Percentiles rank a stretch among this genome's conserved stretches.
Conservation (phyloP, 2,888 invertebrate genomes). For the Scrobipalpa costella region DNA sequence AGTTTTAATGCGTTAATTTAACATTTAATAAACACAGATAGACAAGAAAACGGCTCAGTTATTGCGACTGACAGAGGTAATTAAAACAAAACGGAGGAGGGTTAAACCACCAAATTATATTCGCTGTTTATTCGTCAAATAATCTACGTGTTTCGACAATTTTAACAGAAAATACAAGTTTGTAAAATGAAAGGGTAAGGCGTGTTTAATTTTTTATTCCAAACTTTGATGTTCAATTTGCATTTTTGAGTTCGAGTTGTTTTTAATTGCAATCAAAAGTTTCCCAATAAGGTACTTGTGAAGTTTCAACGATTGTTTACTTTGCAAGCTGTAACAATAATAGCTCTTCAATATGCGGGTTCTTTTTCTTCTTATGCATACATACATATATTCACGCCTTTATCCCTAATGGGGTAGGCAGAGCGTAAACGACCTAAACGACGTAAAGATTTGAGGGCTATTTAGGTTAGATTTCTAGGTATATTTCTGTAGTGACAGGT, state of each 20-base stretch:
- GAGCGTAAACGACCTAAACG: no score
- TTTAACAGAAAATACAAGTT: conserved; percentile 34
- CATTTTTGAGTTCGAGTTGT: conserved; percentile 33
- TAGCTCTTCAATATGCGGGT: no score
- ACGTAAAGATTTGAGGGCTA: no score
- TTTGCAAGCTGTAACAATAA: neutral
- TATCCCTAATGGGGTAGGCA: no score
- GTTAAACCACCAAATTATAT: conserved; percentile 26
- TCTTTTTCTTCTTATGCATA: no score
- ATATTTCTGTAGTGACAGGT: no score
- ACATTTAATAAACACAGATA: conserved; percentile 27
- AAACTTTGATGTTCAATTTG: conserved; percentile 43
- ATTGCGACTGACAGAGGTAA: conserved; percentile 30
- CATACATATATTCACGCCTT: no score
- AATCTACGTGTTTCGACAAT: neutral
- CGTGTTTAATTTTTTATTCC: conserved; percentile 40
- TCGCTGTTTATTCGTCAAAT: conserved; percentile 29
- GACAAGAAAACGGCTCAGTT: conserved; percentile 30
- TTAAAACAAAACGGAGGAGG: conserved; percentile 28
- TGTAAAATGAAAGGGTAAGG: conserved; percentile 23
- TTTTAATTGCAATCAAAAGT: neutral
- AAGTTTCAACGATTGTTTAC: neutral
- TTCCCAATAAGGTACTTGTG: neutral
- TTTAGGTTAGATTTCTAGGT: no score
- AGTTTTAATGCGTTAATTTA: conserved; percentile 22